Evolutionary conservation across 1,140 invertebrate species (phyloP), one percentile per base, ranked within the genome.

Genomic region (Kradibia gibbosae): DNA sequence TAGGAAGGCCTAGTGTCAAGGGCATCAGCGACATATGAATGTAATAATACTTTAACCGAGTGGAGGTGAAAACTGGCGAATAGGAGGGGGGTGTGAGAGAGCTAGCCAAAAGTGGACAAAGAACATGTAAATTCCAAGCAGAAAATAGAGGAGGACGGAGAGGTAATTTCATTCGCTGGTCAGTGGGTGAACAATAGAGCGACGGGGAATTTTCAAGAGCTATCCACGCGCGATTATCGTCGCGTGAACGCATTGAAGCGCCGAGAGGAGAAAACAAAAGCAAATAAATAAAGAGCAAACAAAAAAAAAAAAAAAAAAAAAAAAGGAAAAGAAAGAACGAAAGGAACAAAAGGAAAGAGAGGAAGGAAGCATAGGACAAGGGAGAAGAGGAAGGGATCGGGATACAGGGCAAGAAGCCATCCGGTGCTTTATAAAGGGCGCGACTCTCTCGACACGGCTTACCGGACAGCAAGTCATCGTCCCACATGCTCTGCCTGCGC

Each of bases 401-500:
- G 39, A 36, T 5, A 39, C 22, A 53, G 57, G 13, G 39, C 34
- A 25, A 48, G 39, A 67, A 80, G 22, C 17, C 11, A 20, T 74
- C 50, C 48, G 50, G 72, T 34, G n/a, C 31, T 72, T 72, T 72
- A 75, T 25, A 55, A 78, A 55, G 0, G 15, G 34, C 31, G 17
- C 22, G 31, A 13, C 15, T 53, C 17, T 67, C 20, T 67, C 0
- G 62, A 48, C 22, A 53, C 22, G 22, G n/a, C n/a, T 5, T 62
- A 76, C 92, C 92, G 84, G 92, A 92, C 82, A 92, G 85, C 77
- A 92, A 89, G 85, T 94, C 93, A 45, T 92, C 92, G 67, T 93
- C 92, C 93, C 93, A 94, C 81, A 90, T 93, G 62, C 92, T 92
- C 85, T 94, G 93, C 34, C 94, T 88, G 25, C 94, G 93, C 3